Base-by-base conservation (phyloP, 2,888 invertebrate genomes). In the Priapulus caudatus region DNA sequence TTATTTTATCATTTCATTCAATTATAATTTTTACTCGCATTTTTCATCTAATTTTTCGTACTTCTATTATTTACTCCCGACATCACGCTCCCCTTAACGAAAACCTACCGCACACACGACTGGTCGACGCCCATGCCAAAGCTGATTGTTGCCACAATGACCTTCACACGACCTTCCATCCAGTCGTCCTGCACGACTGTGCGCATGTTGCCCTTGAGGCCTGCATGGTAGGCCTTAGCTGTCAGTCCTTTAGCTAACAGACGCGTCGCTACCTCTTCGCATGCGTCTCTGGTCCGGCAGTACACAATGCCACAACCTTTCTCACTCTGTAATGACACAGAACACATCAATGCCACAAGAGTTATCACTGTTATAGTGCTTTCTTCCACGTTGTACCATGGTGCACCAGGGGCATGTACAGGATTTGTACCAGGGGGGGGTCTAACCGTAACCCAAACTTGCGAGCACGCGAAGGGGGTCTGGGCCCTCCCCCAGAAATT, bases 111-210 rank as follows among this genome's bases (percentile, higher is more conserved):
- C 15, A 98, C 98, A 52, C 85, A 81, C 2, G 86, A 81, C 72
- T 98, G 98, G 71, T 98, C 97, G 2, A 98, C 91, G 47, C 98
- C 98, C 98, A 98, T 99, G 43, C 98, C 98, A 74, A 98, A 98
- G 65, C 93, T 93, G 53, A 97, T 84, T 0, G 98, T 98, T 2
- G 98, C 97, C 58, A 86, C 86, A 59, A 98, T 93, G 22, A 95
- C 85, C 1, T 87, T 82, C 62, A 83, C 81, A 59, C 82, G 81
- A 1, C 95, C 95, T 24, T 76, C 76, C 74, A 90, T 89, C 97
- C 97, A 98, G 33, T 83, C 81, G 67, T 86, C 84, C 72, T 98
- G 97, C 33, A 84, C 83, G 47, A 79, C 76, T 50, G 81, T 77
- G 51, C 93, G 78, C 50, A 87, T 58, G 49, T 72, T 20, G 24